Evolutionary conservation across 2,113 vertebrate genomes (phyloP).

Genomic region (Phoenicopterus ruber): DNA sequence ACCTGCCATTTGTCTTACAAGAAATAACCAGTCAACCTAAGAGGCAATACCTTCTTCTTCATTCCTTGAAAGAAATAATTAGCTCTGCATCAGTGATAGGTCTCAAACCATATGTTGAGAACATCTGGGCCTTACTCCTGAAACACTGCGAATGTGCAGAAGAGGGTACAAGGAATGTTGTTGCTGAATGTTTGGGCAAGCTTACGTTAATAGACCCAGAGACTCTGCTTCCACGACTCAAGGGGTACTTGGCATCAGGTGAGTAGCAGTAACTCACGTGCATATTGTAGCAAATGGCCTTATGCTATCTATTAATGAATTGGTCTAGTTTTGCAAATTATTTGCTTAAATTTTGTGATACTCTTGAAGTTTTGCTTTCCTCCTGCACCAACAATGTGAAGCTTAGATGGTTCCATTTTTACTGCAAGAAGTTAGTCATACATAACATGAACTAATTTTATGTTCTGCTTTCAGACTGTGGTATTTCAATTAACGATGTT

Average conservation of each 20-base stretch:
- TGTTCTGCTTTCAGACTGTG: not conserved
- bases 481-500: not conserved
- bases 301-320: not conserved
- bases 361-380: not conserved
- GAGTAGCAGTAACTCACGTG: not conserved
- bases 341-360: not conserved
- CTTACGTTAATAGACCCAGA: constrained; percentile 96
- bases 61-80: constrained; percentile 99
- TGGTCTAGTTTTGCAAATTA: not conserved
- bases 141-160: constrained; percentile 98
- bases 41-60: constrained; percentile 95
- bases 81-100: constrained; percentile 92
- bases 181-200: constrained; percentile 96
- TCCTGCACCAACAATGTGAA: not conserved
- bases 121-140: constrained; percentile 92
- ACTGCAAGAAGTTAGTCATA: not conserved
- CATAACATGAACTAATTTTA: not conserved
- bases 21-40: constrained; percentile 97
- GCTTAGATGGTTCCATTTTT: not conserved
- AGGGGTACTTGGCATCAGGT: constrained; percentile 97
- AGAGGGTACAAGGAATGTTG: constrained; percentile 97
- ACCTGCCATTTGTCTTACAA: constrained; percentile 97
- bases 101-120: constrained; percentile 95
- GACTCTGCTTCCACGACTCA: constrained; percentile 92
- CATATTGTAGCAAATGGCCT: not conserved